These are phyloP conservation scores for Menidia beryllina DNA, from an alignment of 2,113 vertebrate species.

Conservation along the genomic window DNA sequence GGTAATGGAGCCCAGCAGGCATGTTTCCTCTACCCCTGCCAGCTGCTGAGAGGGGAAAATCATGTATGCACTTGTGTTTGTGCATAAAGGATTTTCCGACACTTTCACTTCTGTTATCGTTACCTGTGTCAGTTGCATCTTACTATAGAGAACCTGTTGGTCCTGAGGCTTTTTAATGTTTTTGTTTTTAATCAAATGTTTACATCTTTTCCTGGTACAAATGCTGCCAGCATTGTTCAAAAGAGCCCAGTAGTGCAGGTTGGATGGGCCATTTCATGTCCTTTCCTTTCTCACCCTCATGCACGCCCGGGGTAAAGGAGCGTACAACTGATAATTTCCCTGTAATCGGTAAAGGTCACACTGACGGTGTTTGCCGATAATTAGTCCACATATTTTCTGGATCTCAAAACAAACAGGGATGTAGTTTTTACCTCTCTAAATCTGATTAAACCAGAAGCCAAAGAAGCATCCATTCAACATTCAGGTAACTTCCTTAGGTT, in stretches of 20 bases:
- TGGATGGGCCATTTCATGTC: conserved; percentile 28
- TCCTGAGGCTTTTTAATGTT: background rate
- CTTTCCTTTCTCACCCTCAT: conserved; percentile 28
- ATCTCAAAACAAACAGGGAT: background rate
- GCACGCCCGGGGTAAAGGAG: background rate
- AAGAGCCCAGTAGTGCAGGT: conserved; percentile 17
- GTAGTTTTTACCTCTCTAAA: conserved; percentile 5
- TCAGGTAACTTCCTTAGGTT: conserved; percentile 14
- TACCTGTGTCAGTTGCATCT: conserved; percentile 12
- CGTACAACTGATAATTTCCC: background rate
- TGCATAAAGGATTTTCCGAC: conserved; percentile 28
- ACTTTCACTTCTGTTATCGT: conserved; percentile 24
- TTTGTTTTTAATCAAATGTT: background rate
- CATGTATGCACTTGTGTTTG: conserved; percentile 28
- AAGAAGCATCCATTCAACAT: background rate
- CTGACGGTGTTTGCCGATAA: background rate
- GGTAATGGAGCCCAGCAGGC: conserved; percentile 73
- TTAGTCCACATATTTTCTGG: background rate
- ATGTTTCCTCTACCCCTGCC: conserved; percentile 77
- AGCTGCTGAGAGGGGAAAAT: conserved; percentile 68
- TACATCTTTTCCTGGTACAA: background rate
- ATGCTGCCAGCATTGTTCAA: conserved; percentile 19
- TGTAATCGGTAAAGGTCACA: background rate
- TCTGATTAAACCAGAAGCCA: background rate
- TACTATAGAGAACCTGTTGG: background rate